A percentile compares a stretch with the other conserved stretches of the same genome.
Conservation (phyloP, 2,888 invertebrate genomes). For the Apodemia duryi region DNA sequence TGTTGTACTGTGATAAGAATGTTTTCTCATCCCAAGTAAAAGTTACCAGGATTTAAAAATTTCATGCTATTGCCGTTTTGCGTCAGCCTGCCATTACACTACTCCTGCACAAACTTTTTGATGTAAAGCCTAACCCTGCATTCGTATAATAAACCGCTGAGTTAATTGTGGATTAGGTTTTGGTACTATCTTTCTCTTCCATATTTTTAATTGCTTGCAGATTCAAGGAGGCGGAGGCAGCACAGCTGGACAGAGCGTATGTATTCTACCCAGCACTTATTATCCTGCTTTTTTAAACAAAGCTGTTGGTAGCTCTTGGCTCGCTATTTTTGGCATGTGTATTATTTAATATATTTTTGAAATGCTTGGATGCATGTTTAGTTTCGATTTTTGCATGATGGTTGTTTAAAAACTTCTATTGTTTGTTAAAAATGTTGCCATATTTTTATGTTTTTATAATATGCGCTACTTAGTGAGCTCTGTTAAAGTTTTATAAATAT, state of each 20-base stretch:
- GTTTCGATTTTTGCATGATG: neutral
- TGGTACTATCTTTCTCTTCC: conserved; percentile 71
- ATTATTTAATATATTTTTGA: neutral
- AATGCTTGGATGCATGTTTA: neutral
- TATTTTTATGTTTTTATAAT: neutral
- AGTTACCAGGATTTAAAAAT: conserved; percentile 18
- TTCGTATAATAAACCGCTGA: conserved; percentile 49
- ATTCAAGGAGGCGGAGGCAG: conserved; percentile 91
- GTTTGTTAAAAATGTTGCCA: neutral
- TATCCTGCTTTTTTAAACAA: conserved; percentile 46
- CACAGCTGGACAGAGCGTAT: conserved; percentile 89
- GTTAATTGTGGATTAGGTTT: conserved; percentile 45
- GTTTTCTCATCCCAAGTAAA: conserved; percentile 13
- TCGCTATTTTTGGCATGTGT: neutral
- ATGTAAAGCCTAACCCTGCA: conserved; percentile 58
- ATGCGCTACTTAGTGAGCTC: neutral
- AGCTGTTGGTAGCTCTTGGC: conserved; percentile 32
- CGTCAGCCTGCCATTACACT: conserved; percentile 54
- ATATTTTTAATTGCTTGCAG: conserved; percentile 84
- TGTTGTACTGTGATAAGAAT: conserved; percentile 38
- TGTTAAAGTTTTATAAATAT: no score
- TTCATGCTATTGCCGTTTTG: conserved; percentile 49
- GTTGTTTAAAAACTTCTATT: neutral
- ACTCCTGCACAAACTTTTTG: conserved; percentile 57
- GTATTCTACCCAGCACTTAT: conserved; percentile 77